Evolutionary conservation across 2,797 vertebrate genomes (phyloP).

Genomic region (Oryzias dopingdopingensis): DNA sequence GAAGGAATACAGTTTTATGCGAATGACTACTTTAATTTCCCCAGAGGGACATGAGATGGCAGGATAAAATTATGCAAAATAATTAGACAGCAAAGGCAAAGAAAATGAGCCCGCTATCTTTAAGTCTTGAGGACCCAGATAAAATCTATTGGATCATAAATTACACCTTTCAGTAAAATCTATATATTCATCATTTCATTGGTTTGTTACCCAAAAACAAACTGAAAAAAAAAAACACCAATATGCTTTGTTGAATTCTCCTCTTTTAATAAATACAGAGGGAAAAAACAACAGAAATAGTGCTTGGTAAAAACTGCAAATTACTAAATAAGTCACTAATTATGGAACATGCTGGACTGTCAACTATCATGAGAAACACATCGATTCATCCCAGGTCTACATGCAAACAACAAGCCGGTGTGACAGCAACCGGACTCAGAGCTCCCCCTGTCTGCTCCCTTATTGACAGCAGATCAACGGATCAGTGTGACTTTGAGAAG

Average conservation of each 20-base stretch:
- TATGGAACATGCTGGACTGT: neutral
- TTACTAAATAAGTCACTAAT: neutral
- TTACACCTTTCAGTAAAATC: slow-evolving; percentile 26
- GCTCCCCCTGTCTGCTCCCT: slow-evolving; percentile 26
- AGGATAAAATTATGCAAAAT: slow-evolving; percentile 51
- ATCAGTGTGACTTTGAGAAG: slow-evolving; percentile 42
- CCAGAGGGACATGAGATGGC: slow-evolving; percentile 36
- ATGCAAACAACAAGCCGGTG: slow-evolving; percentile 22
- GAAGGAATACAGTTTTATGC: slow-evolving; percentile 43
- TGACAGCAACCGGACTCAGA: slow-evolving; percentile 20
- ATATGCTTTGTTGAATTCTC: too few species aligned
- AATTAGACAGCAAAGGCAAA: slow-evolving; percentile 43
- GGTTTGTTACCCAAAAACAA: neutral
- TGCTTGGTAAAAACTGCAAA: too few species aligned
- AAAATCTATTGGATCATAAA: slow-evolving; percentile 3
- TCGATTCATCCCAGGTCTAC: slow-evolving; percentile 16
- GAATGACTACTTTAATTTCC: slow-evolving; percentile 59
- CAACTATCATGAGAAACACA: slow-evolving; percentile 23
- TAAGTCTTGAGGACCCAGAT: slow-evolving; percentile 43
- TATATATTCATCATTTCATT: slow-evolving; percentile 4
- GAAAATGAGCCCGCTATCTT: slow-evolving; percentile 49
- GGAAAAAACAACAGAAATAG: too few species aligned
- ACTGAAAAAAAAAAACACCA: neutral
- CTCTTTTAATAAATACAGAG: too few species aligned
- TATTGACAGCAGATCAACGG: slow-evolving; percentile 44